Evolutionary conservation across 2,113 vertebrate genomes (phyloP).

Genomic region (Tachuris rubrigastra): DNA sequence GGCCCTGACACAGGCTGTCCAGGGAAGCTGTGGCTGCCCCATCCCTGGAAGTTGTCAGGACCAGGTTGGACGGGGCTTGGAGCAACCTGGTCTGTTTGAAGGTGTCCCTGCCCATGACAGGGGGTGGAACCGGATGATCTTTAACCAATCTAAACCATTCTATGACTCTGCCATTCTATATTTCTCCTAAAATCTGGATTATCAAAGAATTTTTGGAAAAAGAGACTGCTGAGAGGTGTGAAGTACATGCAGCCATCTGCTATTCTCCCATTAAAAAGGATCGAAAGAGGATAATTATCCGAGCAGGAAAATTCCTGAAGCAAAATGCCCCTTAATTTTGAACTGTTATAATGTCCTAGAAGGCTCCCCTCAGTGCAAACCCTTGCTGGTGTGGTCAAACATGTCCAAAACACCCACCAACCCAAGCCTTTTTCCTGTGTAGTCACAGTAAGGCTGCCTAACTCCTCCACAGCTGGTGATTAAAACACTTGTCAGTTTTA

Average conservation of each 20-base stretch:
- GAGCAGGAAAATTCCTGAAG: neutral
- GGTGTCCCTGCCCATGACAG: neutral
- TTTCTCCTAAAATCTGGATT: neutral
- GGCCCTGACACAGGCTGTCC: neutral
- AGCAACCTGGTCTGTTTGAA: rapidly evolving
- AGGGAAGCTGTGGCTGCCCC: neutral
- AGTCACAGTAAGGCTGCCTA: neutral
- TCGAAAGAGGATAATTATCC: neutral
- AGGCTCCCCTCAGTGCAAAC: neutral
- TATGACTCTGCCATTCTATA: neutral
- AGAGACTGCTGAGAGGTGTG: neutral
- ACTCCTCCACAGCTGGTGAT: neutral
- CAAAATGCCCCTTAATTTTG: neutral
- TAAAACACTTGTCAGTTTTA: neutral
- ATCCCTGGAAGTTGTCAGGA: neutral
- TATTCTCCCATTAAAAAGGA: neutral
- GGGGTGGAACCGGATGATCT: rapidly evolving
- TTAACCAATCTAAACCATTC: neutral
- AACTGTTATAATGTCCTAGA: neutral
- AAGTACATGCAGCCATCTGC: neutral
- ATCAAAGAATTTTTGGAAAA: neutral
- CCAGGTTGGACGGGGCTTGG: rapidly evolving
- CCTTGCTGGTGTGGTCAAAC: neutral
- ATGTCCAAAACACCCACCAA: neutral
- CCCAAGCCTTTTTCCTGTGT: neutral